Evolutionary conservation across 2,797 vertebrate genomes (phyloP).

Genomic region (Acanthurus tractus): DNA sequence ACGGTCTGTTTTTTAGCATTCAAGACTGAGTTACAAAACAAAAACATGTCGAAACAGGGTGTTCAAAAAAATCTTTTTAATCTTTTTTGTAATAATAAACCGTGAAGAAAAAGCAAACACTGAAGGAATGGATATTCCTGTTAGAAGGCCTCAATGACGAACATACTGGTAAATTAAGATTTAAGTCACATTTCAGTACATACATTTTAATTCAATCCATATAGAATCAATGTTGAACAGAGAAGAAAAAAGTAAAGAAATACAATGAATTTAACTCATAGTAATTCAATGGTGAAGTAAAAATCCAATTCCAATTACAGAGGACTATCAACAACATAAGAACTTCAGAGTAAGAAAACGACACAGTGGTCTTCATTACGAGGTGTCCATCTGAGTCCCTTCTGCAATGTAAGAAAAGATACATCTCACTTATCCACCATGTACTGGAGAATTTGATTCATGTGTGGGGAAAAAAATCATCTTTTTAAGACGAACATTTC

Average conservation of each 20-base stretch:
- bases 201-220: conserved; percentile 14
- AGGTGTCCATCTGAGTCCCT: conserved; percentile 83
- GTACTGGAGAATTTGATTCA: not conserved
- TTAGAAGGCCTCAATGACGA: conserved; percentile 54
- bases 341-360: conserved; percentile 43
- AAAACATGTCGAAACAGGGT: conserved; percentile 8
- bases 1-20: not conserved
- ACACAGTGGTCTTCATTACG: conserved; percentile 66
- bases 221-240: conserved; percentile 13
- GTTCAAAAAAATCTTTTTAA: conserved; percentile 69
- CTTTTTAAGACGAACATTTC: not conserved
- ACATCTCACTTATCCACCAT: not conserved
- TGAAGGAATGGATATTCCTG: conserved; percentile 45
- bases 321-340: conserved; percentile 13
- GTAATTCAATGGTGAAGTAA: not conserved
- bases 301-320: conserved; percentile 18
- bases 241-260: not conserved
- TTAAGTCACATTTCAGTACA: conserved; percentile 4
- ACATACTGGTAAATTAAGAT: conserved; percentile 25
- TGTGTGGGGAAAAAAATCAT: not conserved
- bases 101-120: conserved; percentile 27
- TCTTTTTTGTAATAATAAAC: conserved; percentile 71
- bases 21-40: not conserved
- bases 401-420: conserved; percentile 73
- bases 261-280: not conserved